Conservation (phyloP, 2,888 invertebrate species). For the Pelosia muscerda region DNA sequence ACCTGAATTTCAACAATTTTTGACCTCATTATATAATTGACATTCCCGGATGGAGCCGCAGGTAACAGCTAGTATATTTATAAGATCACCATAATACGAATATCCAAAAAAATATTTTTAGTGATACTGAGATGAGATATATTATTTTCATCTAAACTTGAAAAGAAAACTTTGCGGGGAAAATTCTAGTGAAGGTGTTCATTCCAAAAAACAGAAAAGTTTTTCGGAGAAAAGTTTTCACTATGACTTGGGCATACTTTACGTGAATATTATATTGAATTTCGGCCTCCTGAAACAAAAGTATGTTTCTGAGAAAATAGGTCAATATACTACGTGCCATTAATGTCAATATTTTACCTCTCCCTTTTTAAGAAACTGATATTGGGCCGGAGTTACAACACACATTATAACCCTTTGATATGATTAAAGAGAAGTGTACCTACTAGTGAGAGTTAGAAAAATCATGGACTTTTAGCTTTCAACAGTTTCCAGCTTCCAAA, state of each 20-base stretch:
- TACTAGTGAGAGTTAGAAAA: too few species aligned
- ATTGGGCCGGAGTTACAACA: background rate
- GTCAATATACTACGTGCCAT: slow-evolving; percentile 11
- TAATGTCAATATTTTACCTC: slow-evolving; percentile 11
- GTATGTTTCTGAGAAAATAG: slow-evolving; percentile 16
- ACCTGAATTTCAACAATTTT: too few species aligned
- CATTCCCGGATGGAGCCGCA: background rate
- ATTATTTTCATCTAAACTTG: slow-evolving; percentile 9
- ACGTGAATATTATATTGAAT: slow-evolving; percentile 26
- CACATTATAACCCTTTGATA: too few species aligned
- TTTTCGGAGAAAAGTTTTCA: slow-evolving; percentile 17
- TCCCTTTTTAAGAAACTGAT: background rate
- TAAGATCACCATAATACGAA: background rate
- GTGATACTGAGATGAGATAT: background rate
- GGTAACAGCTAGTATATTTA: too few species aligned
- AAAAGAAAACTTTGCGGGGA: slow-evolving; percentile 17
- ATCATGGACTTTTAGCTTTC: too few species aligned
- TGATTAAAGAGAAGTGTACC: too few species aligned
- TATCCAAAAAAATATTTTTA: background rate
- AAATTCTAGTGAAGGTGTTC: slow-evolving; percentile 26
- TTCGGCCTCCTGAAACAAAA: slow-evolving; percentile 27
- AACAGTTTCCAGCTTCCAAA: too few species aligned
- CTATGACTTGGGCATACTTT: slow-evolving; percentile 17
- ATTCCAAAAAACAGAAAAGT: slow-evolving; percentile 10
- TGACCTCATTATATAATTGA: background rate